A percentile compares a stretch with the other conserved stretches of the same genome.
These are phyloP conservation scores for Adelges cooleyi DNA, from an alignment of 1,140 invertebrate species.

Conservation along the genomic window DNA sequence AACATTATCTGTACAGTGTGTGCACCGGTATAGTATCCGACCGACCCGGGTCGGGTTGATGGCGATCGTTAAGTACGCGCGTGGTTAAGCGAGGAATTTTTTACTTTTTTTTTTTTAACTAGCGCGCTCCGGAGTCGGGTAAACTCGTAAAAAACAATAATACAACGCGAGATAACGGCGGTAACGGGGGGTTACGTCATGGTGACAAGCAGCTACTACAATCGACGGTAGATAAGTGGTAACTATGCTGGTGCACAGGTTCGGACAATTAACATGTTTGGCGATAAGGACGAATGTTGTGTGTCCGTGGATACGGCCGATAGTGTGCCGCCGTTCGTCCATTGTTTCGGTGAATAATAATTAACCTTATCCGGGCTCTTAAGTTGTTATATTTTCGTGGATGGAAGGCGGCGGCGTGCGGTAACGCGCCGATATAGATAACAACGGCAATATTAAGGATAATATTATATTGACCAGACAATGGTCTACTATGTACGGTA, in stretches of 20 bases:
- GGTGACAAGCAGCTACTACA: conserved; percentile 18
- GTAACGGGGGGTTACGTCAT: conserved; percentile 23
- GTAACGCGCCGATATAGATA: not conserved
- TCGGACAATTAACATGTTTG: conserved; percentile 18
- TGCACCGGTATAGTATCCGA: no score
- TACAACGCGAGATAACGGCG: not conserved
- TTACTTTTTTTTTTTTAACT: no score
- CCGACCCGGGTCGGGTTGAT: no score
- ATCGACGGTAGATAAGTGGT: conserved; percentile 9
- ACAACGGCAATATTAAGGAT: no score
- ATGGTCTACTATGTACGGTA: not conserved
- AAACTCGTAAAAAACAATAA: no score
- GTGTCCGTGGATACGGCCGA: conserved; percentile 3
- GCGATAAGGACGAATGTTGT: conserved; percentile 2
- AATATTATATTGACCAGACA: not conserved
- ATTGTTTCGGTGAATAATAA: conserved; percentile 11
- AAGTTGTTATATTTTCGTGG: not conserved
- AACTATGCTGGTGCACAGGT: conserved; percentile 22
- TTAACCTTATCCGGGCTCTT: conserved; percentile 9
- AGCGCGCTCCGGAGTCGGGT: no score
- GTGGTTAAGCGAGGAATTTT: no score
- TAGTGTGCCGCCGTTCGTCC: not conserved
- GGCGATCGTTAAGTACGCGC: no score
- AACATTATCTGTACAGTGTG: no score
- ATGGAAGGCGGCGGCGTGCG: not conserved